Evolutionary conservation across 2,113 vertebrate species (phyloP).

Genomic region (Pluvianellus socialis): DNA sequence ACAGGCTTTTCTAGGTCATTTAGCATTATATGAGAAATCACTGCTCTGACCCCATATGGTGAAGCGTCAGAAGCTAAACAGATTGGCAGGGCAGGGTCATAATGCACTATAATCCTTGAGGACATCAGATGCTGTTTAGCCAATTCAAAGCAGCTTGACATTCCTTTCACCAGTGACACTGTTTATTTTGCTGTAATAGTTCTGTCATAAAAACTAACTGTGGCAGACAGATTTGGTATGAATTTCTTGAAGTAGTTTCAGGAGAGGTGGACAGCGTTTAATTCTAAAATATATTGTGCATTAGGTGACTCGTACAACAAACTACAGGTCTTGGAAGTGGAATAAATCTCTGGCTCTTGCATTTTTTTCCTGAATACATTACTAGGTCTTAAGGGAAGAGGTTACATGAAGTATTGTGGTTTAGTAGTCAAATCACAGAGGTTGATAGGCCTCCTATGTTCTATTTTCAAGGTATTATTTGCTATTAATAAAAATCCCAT

Average conservation of each 20-base stretch:
- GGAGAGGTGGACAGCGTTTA: constrained; percentile 44
- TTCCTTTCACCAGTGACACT: constrained; percentile 67
- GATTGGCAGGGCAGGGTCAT: constrained; percentile 69
- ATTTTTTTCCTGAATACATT: not conserved
- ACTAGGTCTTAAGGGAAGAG: not conserved
- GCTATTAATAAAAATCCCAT: not conserved
- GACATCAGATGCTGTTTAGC: constrained; percentile 67
- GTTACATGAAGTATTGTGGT: not conserved
- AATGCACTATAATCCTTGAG: constrained; percentile 67
- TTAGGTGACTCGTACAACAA: not conserved
- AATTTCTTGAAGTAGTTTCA: constrained; percentile 54
- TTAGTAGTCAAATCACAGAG: constrained; percentile 11
- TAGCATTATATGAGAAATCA: constrained; percentile 65
- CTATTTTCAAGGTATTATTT: constrained; percentile 6
- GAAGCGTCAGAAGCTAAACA: constrained; percentile 72
- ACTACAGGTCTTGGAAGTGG: not conserved
- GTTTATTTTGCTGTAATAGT: constrained; percentile 61
- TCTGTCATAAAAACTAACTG: constrained; percentile 63
- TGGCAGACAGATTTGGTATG: constrained; percentile 39
- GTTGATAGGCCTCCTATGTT: not conserved
- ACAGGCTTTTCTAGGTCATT: constrained; percentile 72
- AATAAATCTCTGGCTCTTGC: not conserved
- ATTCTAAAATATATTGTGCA: constrained; percentile 24
- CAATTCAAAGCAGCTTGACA: constrained; percentile 70
- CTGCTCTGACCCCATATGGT: constrained; percentile 68